Evolutionary conservation across 2,113 vertebrate species (phyloP).

Genomic region (Equus quagga): DNA sequence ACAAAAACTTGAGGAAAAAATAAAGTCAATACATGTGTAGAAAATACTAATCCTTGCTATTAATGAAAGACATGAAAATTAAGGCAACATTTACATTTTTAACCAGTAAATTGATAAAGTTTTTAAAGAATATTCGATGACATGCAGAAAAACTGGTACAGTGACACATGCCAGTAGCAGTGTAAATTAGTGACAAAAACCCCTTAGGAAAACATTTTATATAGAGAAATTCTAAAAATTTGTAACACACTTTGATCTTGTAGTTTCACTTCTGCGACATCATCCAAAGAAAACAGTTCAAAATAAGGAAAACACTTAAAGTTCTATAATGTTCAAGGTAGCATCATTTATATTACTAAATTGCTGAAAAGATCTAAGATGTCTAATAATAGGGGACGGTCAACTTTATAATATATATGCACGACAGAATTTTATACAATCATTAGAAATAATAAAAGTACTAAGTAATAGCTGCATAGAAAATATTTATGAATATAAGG

Average conservation of each 20-base stretch:
- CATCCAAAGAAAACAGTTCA: conserved; percentile 17
- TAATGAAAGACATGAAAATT: conserved; percentile 41
- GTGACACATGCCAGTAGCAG: background rate
- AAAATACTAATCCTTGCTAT: conserved; percentile 39
- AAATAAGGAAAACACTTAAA: background rate
- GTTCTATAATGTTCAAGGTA: background rate
- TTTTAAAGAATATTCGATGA: background rate
- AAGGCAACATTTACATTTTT: conserved; percentile 17
- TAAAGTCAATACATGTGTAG: background rate
- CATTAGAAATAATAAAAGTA: background rate
- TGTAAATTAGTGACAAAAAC: background rate
- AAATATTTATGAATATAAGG: background rate
- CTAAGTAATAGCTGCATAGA: background rate
- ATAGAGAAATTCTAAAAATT: background rate
- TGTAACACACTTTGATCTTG: background rate
- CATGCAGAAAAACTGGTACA: background rate
- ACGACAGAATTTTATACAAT: background rate
- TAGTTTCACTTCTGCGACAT: conserved; percentile 22
- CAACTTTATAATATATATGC: background rate
- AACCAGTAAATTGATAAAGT: background rate
- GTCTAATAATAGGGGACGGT: background rate
- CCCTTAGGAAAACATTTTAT: background rate
- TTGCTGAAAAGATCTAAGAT: background rate
- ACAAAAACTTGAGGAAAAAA: conserved; percentile 51
- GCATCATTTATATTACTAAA: background rate